Evolutionary conservation across 2,797 vertebrate genomes (phyloP), one percentile per base, ranked within the genome.

Genomic region (Rousettus madagascariensis): DNA sequence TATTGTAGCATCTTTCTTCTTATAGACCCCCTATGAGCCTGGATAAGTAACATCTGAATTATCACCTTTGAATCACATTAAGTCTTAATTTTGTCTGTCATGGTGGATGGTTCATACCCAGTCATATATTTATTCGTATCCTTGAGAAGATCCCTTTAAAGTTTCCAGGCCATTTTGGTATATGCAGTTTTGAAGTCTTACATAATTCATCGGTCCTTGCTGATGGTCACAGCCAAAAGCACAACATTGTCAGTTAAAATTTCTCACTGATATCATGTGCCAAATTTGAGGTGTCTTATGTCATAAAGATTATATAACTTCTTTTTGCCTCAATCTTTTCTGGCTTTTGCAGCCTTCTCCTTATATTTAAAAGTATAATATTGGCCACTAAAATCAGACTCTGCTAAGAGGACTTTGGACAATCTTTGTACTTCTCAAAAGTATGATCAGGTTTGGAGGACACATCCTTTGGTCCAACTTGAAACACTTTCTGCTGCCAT

Each of bases 171-270:
- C 86, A 75, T 19, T 91, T 85, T 84, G 86, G 26, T 63, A 19
- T 87, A 8, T 79, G 65, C 28, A 30, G 24, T 72, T 89, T 53
- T 68, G 20, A 36, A 83, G 15, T 92, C 17, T 97, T 94, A 94
- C 33, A 30, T 87, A 96, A 97, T 43, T 41, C 69, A 41, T 0
- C 77, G 43, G 28, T 69, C 63, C 33, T 79, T 84, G 65, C 53
- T 75, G 43, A 94, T 71, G 49, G 66, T 86, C 84, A 24, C 3
- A 79, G 93, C 86, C 80, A 91, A 86, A 43, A 75, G 87, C 89
- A 91, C 65, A 85, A 10, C 49, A 28, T 63, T 86, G 82, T 96
- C 92, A 82, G 74, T 85, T 93, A 90, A 68, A 78, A 91, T 85
- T 88, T 57, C 72, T 75, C 72, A 61, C 16, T 95, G 72, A 71